Evolutionary conservation across 1,140 invertebrate species (phyloP), one percentile per base, ranked within the genome.

Genomic region (Cotesia vestalis): DNA sequence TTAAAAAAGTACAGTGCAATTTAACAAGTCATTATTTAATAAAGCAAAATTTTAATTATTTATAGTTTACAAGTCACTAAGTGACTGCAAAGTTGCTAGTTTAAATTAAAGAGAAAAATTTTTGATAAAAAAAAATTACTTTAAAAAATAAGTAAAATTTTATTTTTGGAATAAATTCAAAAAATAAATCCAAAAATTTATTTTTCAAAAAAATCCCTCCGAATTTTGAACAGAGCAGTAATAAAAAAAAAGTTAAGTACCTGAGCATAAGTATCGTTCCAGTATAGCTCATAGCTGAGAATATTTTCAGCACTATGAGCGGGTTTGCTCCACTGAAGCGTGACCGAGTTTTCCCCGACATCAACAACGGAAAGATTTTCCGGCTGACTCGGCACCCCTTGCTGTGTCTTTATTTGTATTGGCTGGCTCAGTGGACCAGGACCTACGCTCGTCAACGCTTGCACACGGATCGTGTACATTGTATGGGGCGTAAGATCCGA

Each of bases 231-330:
- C 27, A 27, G 27, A 27, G 27, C 3, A 27, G 27, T 27, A 3
- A 27, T 27, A 27, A 27, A 27, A 27, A 27, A 27, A 27, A 27
- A 57, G 66, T 51, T 4, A 46, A 53, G 46, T 84, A 95, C 94
- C 89, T 95, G 94, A 8, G 94, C 94, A 79, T 95, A 97, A 27
- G 96, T 98, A 83, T 98, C 96, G 87, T 98, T 98, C 94, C 95
- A 98, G 81, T 98, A 98, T 2, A 99, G 89, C 88, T 97, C 96
- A 87, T 98, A 99, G 79, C 94, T 95, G 55, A 96, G 91, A 81
- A 98, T 97, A 84, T 93, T 95, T 84, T 97, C 95, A 66, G 94
- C 93, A 67, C 94, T 93, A 88, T 97, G 95, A 75, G 92, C 89
- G 12, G 97, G 97, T 80, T 93, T 92, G 66, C 90, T 92, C 97